Percentiles rank a stretch among this genome's conserved stretches.
phyloP scores from a whole-genome alignment of 2,888 invertebrate species.

The Celastrina argiolus region DNA sequence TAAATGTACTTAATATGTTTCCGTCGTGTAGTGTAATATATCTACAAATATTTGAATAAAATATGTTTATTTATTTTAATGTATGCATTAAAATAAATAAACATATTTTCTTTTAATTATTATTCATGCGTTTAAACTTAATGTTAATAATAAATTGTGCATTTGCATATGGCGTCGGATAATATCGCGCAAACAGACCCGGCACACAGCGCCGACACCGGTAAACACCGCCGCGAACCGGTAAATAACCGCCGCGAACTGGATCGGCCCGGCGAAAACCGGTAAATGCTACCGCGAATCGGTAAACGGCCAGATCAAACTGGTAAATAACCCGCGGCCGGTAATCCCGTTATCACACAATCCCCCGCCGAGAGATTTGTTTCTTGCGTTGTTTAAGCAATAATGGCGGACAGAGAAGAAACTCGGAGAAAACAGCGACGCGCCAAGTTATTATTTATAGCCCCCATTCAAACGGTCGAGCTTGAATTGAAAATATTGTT shows the following conservation, averaged over 20 bases:
- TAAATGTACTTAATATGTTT: too few relatives aligned
- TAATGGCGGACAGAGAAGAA: not conserved
- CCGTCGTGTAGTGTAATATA: too few relatives aligned
- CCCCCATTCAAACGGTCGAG: not conserved
- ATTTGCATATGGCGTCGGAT: constrained; percentile 37
- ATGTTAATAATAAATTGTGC: too few relatives aligned
- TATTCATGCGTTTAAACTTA: too few relatives aligned
- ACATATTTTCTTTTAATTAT: too few relatives aligned
- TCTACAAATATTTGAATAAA: too few relatives aligned
- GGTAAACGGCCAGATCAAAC: constrained; percentile 28
- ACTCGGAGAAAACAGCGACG: not conserved
- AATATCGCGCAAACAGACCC: constrained; percentile 39
- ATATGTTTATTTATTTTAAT: too few relatives aligned
- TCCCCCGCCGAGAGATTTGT: constrained; percentile 37
- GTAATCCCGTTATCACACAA: constrained; percentile 30
- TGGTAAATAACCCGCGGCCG: constrained; percentile 31
- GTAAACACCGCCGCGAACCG: constrained; percentile 37
- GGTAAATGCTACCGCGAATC: constrained; percentile 36
- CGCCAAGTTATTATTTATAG: constrained; percentile 15
- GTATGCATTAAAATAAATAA: too few relatives aligned
- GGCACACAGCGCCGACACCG: constrained; percentile 31
- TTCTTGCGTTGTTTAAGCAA: constrained; percentile 29
- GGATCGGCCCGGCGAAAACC: constrained; percentile 29
- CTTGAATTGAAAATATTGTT: not conserved
- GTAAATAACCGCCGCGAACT: constrained; percentile 29